These are phyloP conservation scores for Cyphomyrus discorhynchus DNA, from an alignment of 2,113 vertebrate species.

Conservation along the genomic window DNA sequence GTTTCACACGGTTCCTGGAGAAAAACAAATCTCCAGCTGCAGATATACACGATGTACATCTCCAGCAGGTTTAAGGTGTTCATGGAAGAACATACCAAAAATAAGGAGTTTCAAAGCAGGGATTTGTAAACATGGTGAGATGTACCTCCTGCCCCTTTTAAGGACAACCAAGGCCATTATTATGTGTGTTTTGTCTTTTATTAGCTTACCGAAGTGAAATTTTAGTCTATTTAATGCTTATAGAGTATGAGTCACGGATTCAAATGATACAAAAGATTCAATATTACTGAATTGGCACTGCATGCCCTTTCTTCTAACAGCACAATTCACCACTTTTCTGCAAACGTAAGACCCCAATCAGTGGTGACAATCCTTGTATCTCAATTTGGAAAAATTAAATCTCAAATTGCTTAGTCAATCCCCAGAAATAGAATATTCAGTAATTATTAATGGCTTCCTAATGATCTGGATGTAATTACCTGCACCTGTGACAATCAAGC, in stretches of 20 bases:
- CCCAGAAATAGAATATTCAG: neutral
- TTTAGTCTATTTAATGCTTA: neutral
- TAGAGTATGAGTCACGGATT: neutral
- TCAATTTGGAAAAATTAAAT: neutral
- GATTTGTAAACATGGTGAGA: neutral
- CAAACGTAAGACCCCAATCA: neutral
- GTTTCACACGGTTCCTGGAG: neutral
- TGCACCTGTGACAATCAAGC: neutral
- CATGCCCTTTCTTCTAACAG: neutral
- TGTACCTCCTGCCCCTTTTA: neutral
- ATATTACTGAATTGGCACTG: neutral
- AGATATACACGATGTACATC: neutral
- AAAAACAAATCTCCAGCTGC: neutral
- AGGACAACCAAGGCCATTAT: neutral
- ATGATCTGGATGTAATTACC: slow-evolving; percentile 4
- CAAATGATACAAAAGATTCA: neutral
- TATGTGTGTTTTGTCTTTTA: neutral
- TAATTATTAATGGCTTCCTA: neutral
- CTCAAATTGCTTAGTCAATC: neutral
- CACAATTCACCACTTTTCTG: neutral
- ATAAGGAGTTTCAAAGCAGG: neutral
- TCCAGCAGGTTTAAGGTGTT: neutral
- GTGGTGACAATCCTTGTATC: neutral
- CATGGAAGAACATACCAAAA: neutral
- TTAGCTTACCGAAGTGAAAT: neutral